phyloP scores from a whole-genome alignment of 2,888 invertebrate species.

The Strigamia crassipes region DNA sequence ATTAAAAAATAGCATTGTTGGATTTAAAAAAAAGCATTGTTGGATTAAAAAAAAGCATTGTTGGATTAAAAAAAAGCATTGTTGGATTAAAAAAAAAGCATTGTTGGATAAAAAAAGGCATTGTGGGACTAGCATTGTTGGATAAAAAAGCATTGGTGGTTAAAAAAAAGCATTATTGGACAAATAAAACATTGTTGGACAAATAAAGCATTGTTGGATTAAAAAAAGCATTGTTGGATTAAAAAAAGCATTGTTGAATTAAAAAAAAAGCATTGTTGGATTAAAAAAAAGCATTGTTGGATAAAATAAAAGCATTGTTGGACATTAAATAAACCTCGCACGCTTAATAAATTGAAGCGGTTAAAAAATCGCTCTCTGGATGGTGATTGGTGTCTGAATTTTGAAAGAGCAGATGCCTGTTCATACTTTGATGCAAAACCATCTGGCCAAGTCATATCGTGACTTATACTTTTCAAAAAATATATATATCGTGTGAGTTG shows the following conservation, averaged over 20 bases:
- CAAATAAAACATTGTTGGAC: too few species aligned
- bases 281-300: background rate
- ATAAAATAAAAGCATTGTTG: background rate
- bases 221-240: too few species aligned
- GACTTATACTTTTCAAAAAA: background rate
- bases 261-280: too few species aligned
- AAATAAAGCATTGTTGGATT: too few species aligned
- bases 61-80: too few species aligned
- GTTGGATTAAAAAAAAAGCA: too few species aligned
- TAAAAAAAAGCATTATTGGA: too few species aligned
- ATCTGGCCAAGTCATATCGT: slow-evolving; percentile 7
- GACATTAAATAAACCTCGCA: background rate
- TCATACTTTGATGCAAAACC: slow-evolving; percentile 17
- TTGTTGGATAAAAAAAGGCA: too few species aligned
- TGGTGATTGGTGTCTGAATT: background rate
- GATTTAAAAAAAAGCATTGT: too few species aligned
- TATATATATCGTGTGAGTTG: background rate
- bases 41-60: too few species aligned
- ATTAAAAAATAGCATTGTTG: background rate
- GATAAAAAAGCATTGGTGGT: background rate
- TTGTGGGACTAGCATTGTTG: background rate
- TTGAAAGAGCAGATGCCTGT: background rate
- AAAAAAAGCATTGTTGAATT: too few species aligned
- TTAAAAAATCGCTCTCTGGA: background rate
- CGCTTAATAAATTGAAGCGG: background rate